These are phyloP conservation scores for Anas bahamensis DNA, from an alignment of 2,797 vertebrate species.

Conservation along the genomic window DNA sequence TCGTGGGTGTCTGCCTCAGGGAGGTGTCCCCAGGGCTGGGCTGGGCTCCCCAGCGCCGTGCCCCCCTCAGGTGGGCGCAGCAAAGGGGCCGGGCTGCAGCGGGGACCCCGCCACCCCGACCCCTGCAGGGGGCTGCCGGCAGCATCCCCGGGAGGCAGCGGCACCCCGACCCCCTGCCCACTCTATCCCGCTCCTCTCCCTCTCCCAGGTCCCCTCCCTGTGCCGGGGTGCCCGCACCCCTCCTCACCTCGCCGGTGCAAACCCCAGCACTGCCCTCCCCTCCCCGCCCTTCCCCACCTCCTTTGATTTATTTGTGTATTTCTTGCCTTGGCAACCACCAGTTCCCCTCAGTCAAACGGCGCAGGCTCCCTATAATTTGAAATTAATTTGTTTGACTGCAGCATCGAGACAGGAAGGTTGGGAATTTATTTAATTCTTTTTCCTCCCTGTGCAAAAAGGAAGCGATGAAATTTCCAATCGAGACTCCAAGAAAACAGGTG, in stretches of 20 bases:
- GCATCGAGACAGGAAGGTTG: conserved; percentile 65
- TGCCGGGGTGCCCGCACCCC: neutral
- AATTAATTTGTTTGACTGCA: conserved; percentile 77
- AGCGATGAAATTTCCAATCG: conserved; percentile 99
- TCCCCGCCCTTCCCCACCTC: conserved; percentile 23
- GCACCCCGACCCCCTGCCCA: neutral
- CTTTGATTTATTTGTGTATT: conserved; percentile 66
- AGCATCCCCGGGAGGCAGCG: neutral
- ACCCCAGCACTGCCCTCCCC: neutral
- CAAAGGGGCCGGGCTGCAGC: conserved; percentile 61
- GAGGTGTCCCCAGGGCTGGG: neutral
- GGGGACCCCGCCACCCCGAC: conserved; percentile 50
- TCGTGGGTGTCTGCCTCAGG: neutral
- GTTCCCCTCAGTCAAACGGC: conserved; percentile 57
- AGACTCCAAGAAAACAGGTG: conserved; percentile 96
- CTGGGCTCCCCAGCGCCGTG: neutral
- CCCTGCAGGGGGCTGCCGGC: conserved; percentile 25
- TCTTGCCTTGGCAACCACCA: conserved; percentile 67
- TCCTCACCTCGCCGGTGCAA: neutral
- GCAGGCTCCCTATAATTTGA: conserved; percentile 63
- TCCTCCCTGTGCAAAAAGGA: conserved; percentile 78
- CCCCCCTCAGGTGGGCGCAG: conserved; percentile 9
- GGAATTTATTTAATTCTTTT: conserved; percentile 75
- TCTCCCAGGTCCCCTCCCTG: neutral
- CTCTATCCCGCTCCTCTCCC: neutral